Evolutionary conservation across 1,140 invertebrate genomes (phyloP).

Genomic region (Leptestheria dahalacensis): DNA sequence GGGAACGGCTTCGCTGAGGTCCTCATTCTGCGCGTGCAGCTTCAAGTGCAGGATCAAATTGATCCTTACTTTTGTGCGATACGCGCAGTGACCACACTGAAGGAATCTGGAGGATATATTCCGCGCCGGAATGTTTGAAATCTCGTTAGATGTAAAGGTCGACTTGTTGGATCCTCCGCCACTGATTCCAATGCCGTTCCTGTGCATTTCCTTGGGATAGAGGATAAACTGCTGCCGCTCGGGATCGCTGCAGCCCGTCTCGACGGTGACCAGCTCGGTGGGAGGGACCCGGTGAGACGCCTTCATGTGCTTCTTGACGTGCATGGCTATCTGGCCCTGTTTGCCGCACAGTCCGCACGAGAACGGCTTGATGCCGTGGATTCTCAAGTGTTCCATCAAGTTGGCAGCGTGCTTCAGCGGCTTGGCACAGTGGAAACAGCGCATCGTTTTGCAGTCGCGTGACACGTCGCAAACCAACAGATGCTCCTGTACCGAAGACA

Average conservation of each 20-base stretch:
- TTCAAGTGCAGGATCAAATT: slow-evolving; percentile 57
- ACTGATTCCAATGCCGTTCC: slow-evolving; percentile 11
- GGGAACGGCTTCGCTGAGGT: slow-evolving; percentile 21
- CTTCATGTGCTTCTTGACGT: slow-evolving; percentile 37
- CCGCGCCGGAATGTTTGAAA: slow-evolving; percentile 40
- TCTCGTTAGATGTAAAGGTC: slow-evolving; percentile 17
- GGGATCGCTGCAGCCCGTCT: slow-evolving; percentile 30
- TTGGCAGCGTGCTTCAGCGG: slow-evolving; percentile 27
- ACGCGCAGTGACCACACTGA: slow-evolving; percentile 47
- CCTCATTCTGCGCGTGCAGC: slow-evolving; percentile 33
- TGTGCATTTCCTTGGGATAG: slow-evolving; percentile 18
- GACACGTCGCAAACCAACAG: slow-evolving; percentile 29
- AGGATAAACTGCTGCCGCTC: slow-evolving; percentile 20
- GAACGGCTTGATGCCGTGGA: slow-evolving; percentile 35
- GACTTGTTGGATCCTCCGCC: background rate
- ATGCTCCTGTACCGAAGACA: slow-evolving; percentile 37
- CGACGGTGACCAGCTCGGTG: slow-evolving; percentile 32
- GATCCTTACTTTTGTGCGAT: slow-evolving; percentile 51
- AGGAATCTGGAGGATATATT: slow-evolving; percentile 42
- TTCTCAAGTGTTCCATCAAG: slow-evolving; percentile 31
- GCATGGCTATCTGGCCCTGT: slow-evolving; percentile 26
- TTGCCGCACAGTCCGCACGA: slow-evolving; percentile 35
- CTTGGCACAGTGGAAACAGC: slow-evolving; percentile 37
- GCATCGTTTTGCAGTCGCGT: slow-evolving; percentile 21
- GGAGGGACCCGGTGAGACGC: slow-evolving; percentile 32